Evolutionary conservation across 2,797 vertebrate species (phyloP), one percentile per base, ranked within the genome.

Genomic region (Botia almorhae): DNA sequence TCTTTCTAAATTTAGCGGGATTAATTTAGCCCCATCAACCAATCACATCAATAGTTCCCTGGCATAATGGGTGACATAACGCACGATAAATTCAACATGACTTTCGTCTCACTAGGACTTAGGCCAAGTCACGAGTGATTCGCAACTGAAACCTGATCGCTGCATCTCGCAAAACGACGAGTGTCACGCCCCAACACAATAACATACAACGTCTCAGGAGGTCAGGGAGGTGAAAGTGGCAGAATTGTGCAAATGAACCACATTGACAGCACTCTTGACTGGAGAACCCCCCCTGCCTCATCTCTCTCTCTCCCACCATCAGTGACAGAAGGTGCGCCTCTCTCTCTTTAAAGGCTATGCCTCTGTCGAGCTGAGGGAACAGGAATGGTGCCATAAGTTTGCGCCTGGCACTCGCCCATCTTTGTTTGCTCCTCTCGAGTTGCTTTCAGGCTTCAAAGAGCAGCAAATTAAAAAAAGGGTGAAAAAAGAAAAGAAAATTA

Each of bases 391-490:
- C 91, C 92, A 93, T 94, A 94, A 94, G 92, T 94, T 94, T 91
- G 90, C 90, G 90, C 84, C 92, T 94, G 93, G 94, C 93, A 94
- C 88, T 70, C 84, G 83, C 92, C 93, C 93, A 94, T 94, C 93
- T 94, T 94, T 94, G 93, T 94, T 93, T 85, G 85, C 85, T 89
- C 87, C 90, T 90, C 89, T 90, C 89, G 91, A 92, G 89, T 92
- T 91, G 92, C 92, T 93, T 93, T 93, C 92, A 93, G 90, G 93
- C 93, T 93, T 94, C 92, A 95, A 93, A 93, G 92, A 93, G 90
- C 91, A 93, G 90, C 92, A 90, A 89, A 88, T 89, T 90, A 90
- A 90, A 84, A 90, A 87, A 84, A 76, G 21, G 61, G n/a, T n/a
- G 51, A 60, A 10, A n/a, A 2, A 17, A 33, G 70, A 76, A 70